These are phyloP conservation scores for Athrips mouffetella DNA, from an alignment of 2,888 invertebrate species.

Conservation along the genomic window DNA sequence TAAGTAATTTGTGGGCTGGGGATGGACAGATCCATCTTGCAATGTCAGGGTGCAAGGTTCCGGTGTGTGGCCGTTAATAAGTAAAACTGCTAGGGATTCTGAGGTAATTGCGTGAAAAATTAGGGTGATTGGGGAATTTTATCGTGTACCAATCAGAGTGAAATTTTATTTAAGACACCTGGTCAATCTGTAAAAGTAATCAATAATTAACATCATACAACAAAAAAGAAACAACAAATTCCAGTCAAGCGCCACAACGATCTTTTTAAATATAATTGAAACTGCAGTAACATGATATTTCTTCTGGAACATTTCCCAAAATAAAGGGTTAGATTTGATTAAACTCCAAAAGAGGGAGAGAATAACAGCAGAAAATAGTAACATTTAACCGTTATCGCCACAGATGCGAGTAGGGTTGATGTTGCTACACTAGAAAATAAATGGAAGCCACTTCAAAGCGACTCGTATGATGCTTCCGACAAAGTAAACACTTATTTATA, in stretches of 20 bases:
- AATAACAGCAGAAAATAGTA: conserved; percentile 26
- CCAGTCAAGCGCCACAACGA: conserved; percentile 1
- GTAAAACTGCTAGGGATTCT: conserved; percentile 23
- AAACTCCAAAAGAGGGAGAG: conserved; percentile 12
- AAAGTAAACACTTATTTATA: conserved; percentile 68
- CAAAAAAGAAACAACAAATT: neutral
- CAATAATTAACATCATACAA: too few species aligned
- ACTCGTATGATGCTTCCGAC: conserved; percentile 49
- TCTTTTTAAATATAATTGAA: conserved; percentile 10
- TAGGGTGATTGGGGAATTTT: conserved; percentile 11
- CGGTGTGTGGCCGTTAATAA: conserved; percentile 29
- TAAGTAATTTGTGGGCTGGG: conserved; percentile 62
- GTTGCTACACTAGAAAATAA: conserved; percentile 42
- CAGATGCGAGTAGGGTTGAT: conserved; percentile 62
- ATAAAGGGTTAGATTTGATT: conserved; percentile 14
- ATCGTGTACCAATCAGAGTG: neutral
- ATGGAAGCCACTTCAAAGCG: conserved; percentile 71
- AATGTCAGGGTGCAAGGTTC: conserved; percentile 41
- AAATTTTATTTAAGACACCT: too few species aligned
- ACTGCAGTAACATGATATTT: conserved; percentile 8
- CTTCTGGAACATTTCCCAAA: conserved; percentile 13
- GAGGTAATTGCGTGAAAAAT: conserved; percentile 37
- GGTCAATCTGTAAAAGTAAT: too few species aligned
- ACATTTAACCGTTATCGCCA: conserved; percentile 51
- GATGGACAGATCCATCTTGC: conserved; percentile 54